Evolutionary conservation across 1,140 invertebrate genomes (phyloP), one percentile per base, ranked within the genome.

Genomic region (Drosophila ohnishii): DNA sequence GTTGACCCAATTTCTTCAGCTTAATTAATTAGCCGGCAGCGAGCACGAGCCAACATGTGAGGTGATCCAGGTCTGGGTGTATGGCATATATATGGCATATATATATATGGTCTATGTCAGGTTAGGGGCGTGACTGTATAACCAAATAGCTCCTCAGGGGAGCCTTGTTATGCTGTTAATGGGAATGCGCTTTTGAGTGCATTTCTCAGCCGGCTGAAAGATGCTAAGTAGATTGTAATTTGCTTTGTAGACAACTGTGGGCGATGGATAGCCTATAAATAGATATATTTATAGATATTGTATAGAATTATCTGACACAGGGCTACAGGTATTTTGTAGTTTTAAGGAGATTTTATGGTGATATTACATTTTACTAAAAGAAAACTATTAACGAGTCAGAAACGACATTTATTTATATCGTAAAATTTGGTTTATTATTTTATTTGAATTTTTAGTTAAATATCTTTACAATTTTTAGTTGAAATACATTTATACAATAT

Each of bases 21-120:
- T 70, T 86, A 86, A 86, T 86, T 86, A 86, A 86, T 86, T 86
- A 86, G 76, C 71, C 66, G 83, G 57, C 81, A 63, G 78, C 39
- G 62, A 62, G 69, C 82, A 86, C 79, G 79, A 70, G 60, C 70
- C 48, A 62, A 45, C 62, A 65, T 61, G 61, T 73, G 50, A 79
- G 79, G 45, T 61, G 62, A 45, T 62, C 57, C 53, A 40, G 51
- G 79, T 64, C 63, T 60, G 61, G 61, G 51, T 13, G 35, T n/a
- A 56, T 6, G 34, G n/a, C 16, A 22, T 55, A 55, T 55, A 53
- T 53, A 22, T 35, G 32, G 50, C 32, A 35, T 35, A 22, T 53
- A 53, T 34, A 16, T 16, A n/a, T 35, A 35, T 53, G 32, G 32
- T 35, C 8, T 35, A 35, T 39, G 62, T 66, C 61, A 45, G 37